Evolutionary conservation across 2,888 invertebrate genomes (phyloP), one percentile per base, ranked within the genome.

Genomic region (Mythimna ferrago): DNA sequence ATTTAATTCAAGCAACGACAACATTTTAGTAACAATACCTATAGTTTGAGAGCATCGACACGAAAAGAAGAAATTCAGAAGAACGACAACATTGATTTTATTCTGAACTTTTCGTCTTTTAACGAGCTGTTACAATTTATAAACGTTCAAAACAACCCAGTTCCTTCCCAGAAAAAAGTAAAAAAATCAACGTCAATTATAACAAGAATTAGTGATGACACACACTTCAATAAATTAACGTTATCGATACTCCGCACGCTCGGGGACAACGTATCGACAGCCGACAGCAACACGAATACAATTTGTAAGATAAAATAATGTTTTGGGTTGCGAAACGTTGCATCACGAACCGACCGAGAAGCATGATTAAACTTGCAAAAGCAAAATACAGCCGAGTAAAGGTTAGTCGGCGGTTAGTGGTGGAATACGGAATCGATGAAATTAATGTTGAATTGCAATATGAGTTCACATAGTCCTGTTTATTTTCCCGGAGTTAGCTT

Each of bases 341-440:
- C 95, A 94, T 95, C 96, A 96, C 96, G 95, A 95, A 88, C 92
- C 89, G 84, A 90, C 92, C 91, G 88, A 92, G 90, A 89, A 93
- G 94, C 95, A 95, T 95, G 95, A 95, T 96, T 95, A 95, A 95
- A 95, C 96, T 96, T 95, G 95, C 96, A 95, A 95, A 94, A 95
- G 95, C 95, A 93, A 94, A 95, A 93, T 93, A 94, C 94, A 93
- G 91, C 84, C 92, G 90, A 94, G 94, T 94, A 95, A 96, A 96
- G 96, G 95, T 96, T 95, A 96, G 93, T 88, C 89, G 89, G 88
- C 73, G 82, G 80, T 87, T 90, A 92, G 92, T 81, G 91, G 66
- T 80, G 91, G 72, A 82, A 69, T 70, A 21, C 61, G 58, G 73
- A 86, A 75, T 90, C 89, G 89, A 91, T 88, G 76, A 54, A 77